Evolutionary conservation across 2,113 vertebrate species (phyloP), one percentile per base, ranked within the genome.

Genomic region (Tachycineta bicolor): DNA sequence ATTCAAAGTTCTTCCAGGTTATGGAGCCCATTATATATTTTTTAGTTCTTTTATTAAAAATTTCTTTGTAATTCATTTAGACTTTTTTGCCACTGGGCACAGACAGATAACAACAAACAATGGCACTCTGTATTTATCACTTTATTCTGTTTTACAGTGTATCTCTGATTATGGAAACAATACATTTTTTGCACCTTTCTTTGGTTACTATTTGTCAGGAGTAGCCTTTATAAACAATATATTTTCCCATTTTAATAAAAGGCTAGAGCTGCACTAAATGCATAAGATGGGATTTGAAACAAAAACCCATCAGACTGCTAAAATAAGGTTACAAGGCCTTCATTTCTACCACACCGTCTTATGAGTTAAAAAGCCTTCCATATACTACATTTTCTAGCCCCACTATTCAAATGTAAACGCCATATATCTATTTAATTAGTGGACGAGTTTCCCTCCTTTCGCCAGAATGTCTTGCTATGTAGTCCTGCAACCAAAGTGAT

Each of bases 231-330:
- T 93, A 97, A 97, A 95, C 97, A 95, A 96, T 98, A 98, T 97
- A 97, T 98, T 97, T 97, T 97, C 84, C 93, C 63, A 97, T 95
- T 98, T 98, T 98, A 98, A 98, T 98, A 98, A 98, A 97, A 97
- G 56, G n/a, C 49, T 95, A 59, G 87, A 94, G 84, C 89, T 95
- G 41, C 93, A 89, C 76, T 94, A 87, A 93, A 95, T 85, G 71
- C 62, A 23, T 94, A 68, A 81, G 87, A 76, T 94, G 71, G 83
- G 64, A 78, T 64, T 69, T 93, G 91, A 96, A 95, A 95, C 60
- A 96, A 60, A 76, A 93, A 4, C 33, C 56, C 49, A 96, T 87
- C 67, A 90, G 64, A 82, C 58, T 79, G 46, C 69, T 46, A 60
- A 84, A 81, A 52, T 53, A 92, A 84, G 83, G 71, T 86, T 93